phyloP scores from a whole-genome alignment of 2,888 invertebrate species.

The Melikaiella ostensackeni region DNA sequence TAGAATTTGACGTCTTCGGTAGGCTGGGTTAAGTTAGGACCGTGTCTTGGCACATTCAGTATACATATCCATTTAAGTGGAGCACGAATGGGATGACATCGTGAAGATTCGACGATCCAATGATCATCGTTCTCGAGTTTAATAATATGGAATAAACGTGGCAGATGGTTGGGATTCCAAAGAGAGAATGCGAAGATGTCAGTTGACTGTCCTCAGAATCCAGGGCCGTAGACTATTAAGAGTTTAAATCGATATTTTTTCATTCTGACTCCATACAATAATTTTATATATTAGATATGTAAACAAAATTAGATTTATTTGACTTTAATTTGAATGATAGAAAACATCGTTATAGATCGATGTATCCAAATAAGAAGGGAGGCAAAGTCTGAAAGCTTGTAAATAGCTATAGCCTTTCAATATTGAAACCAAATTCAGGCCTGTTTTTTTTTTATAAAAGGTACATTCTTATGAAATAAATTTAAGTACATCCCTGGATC shows the following conservation, averaged over 20 bases:
- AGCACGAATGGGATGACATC: neutral
- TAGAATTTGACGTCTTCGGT: constrained; percentile 35
- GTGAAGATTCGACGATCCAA: neutral
- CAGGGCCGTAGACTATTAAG: neutral
- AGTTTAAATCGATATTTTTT: neutral
- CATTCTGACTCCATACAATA: neutral
- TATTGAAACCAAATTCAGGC: too few relatives aligned
- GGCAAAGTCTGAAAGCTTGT: too few relatives aligned
- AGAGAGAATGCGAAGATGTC: constrained; percentile 47
- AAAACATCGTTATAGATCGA: too few relatives aligned
- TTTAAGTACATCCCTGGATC: neutral
- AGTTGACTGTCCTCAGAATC: constrained; percentile 36
- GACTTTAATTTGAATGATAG: too few relatives aligned
- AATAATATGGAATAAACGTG: constrained; percentile 55
- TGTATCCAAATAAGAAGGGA: too few relatives aligned
- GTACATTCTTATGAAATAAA: neutral
- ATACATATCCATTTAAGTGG: constrained; percentile 35
- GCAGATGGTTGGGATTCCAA: constrained; percentile 51
- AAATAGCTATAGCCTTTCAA: too few relatives aligned
- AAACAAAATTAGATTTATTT: too few relatives aligned
- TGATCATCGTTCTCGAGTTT: constrained; percentile 49
- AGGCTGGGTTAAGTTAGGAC: constrained; percentile 16
- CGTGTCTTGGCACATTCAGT: constrained; percentile 12
- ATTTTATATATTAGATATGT: too few relatives aligned
- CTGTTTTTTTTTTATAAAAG: neutral